Conservation (phyloP, 2,797 vertebrate species). For the Sebastiscus tertius region DNA sequence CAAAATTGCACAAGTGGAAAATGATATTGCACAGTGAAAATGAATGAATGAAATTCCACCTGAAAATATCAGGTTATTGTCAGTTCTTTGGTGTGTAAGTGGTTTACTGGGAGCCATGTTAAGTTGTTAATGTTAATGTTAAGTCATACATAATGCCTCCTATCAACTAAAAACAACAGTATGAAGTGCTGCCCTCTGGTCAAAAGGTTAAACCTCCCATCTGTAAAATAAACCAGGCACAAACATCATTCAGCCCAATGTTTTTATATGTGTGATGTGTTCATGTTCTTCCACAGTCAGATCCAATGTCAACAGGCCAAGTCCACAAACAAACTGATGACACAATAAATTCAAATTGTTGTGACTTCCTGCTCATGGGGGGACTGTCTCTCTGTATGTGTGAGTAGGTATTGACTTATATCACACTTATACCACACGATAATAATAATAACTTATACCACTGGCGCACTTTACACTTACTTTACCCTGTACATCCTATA, state of each 20-base stretch:
- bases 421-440: not conserved
- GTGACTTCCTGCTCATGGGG: not conserved
- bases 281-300: not conserved
- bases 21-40: too few relatives aligned
- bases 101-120: too few relatives aligned
- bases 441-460: too few relatives aligned
- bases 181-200: slow-evolving; percentile 1
- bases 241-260: not conserved
- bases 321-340: not conserved
- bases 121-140: too few relatives aligned
- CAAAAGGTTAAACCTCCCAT: slow-evolving; percentile 40
- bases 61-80: too few relatives aligned
- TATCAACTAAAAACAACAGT: not conserved
- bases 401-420: not conserved
- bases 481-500: too few relatives aligned
- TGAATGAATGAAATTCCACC: too few relatives aligned
- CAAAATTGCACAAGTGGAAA: too few relatives aligned
- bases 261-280: not conserved
- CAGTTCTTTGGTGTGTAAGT: too few relatives aligned
- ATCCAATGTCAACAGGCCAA: not conserved
- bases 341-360: not conserved
- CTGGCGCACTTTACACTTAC: too few relatives aligned
- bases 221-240: not conserved
- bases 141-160: not conserved
- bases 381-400: not conserved